Conservation (phyloP, 2,113 vertebrate genomes). For the Gila orcuttii region DNA sequence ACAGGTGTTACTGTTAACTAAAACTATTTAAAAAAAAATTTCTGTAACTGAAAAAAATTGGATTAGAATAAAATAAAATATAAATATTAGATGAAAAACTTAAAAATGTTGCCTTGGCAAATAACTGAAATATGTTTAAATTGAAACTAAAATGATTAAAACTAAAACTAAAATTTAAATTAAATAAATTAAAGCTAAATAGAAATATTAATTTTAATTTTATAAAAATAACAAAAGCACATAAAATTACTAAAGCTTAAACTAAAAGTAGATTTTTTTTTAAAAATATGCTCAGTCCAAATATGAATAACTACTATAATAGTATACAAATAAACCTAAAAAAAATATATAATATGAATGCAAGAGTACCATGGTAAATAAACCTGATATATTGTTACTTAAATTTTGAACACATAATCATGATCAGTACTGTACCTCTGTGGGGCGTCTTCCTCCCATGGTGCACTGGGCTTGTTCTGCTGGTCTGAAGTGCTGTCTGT, state of each 20-base stretch:
- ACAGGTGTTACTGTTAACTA: no score
- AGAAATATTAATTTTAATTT: neutral
- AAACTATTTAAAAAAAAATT: no score
- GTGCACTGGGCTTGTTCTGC: constrained; percentile 77
- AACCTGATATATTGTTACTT: neutral
- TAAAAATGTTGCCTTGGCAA: no score
- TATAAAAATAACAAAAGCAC: no score
- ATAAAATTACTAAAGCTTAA: neutral
- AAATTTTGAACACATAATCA: neutral
- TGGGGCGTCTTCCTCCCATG: constrained; percentile 84
- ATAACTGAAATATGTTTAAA: no score
- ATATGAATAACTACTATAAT: neutral
- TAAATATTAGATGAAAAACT: no score
- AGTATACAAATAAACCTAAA: neutral
- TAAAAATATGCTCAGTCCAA: neutral
- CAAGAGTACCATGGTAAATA: neutral
- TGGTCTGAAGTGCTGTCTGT: constrained; percentile 76
- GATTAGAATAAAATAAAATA: no score
- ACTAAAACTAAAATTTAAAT: no score
- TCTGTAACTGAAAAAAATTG: no score
- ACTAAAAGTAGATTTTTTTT: neutral
- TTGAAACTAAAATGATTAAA: no score
- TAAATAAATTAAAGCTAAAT: neutral
- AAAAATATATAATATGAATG: neutral
- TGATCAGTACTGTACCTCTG: constrained; percentile 72